Evolutionary conservation across 2,797 vertebrate genomes (phyloP).

Genomic region (Tamandua tetradactyla): DNA sequence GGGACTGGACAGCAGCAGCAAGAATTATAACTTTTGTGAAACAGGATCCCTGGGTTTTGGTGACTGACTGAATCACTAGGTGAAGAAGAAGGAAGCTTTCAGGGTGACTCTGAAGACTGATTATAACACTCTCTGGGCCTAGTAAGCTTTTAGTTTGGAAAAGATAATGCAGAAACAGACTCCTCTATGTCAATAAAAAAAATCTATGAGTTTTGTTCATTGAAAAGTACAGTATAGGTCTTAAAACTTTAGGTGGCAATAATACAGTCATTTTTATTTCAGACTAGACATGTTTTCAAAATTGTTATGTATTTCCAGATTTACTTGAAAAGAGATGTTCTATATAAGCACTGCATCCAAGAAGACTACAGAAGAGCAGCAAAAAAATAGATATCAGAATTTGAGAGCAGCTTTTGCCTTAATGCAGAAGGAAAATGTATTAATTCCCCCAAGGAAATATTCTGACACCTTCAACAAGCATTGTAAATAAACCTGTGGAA

Average conservation of each 20-base stretch:
- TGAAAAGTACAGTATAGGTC: neutral
- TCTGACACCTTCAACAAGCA: neutral
- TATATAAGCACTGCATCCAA: neutral
- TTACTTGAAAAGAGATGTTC: neutral
- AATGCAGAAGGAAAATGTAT: neutral
- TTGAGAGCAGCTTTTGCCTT: neutral
- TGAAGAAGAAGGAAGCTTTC: neutral
- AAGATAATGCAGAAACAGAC: neutral
- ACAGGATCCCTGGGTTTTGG: neutral
- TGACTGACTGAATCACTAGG: neutral
- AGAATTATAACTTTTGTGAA: neutral
- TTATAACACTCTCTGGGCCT: neutral
- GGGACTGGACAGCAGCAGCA: neutral
- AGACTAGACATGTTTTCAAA: neutral
- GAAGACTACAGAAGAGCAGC: neutral
- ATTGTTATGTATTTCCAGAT: neutral
- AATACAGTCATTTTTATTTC: neutral
- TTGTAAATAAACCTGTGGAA: neutral
- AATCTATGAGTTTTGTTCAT: neutral
- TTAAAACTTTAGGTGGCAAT: neutral
- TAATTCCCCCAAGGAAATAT: neutral
- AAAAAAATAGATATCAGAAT: neutral
- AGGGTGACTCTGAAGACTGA: neutral
- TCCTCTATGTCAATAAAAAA: neutral
- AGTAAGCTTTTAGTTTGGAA: neutral